Percentiles rank a stretch among this genome's conserved stretches.
Conservation (phyloP, 2,797 vertebrate species). For the Tachyglossus aculeatus region DNA sequence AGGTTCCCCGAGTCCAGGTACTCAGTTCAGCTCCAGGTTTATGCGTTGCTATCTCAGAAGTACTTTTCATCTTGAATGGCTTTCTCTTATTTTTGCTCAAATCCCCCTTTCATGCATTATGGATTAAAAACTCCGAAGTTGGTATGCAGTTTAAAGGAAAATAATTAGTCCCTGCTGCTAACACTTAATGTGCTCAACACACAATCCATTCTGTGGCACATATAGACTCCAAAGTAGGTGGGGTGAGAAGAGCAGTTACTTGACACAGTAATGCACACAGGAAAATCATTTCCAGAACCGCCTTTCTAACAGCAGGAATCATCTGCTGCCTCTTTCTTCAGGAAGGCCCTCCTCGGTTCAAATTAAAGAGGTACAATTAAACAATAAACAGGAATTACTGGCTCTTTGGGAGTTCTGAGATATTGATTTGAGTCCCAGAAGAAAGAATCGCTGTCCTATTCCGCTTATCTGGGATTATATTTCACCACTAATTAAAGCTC, state of each 20-base stretch:
- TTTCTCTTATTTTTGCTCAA: not conserved
- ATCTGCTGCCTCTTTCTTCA: not conserved
- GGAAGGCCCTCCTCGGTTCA: constrained; percentile 5
- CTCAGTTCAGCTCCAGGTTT: too few species aligned
- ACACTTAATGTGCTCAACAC: not conserved
- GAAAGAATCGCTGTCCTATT: constrained; percentile 37
- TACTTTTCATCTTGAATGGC: not conserved
- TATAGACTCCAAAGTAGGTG: not conserved
- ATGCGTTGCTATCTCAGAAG: too few species aligned
- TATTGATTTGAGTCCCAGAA: constrained; percentile 35
- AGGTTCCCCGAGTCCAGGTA: too few species aligned
- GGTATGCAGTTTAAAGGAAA: too few species aligned
- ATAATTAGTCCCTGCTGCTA: not conserved
- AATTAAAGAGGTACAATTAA: constrained; percentile 43
- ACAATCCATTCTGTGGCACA: not conserved
- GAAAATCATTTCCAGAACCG: not conserved
- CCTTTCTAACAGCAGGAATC: not conserved
- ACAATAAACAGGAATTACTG: constrained; percentile 32
- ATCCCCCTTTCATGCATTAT: not conserved
- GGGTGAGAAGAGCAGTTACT: not conserved
- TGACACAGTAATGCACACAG: not conserved
- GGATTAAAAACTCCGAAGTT: not conserved
- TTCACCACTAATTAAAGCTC: constrained; percentile 55
- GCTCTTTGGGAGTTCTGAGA: not conserved
- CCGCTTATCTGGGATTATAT: constrained; percentile 44